Evolutionary conservation across 2,888 invertebrate genomes (phyloP).

Genomic region (Crocallis elinguaria): DNA sequence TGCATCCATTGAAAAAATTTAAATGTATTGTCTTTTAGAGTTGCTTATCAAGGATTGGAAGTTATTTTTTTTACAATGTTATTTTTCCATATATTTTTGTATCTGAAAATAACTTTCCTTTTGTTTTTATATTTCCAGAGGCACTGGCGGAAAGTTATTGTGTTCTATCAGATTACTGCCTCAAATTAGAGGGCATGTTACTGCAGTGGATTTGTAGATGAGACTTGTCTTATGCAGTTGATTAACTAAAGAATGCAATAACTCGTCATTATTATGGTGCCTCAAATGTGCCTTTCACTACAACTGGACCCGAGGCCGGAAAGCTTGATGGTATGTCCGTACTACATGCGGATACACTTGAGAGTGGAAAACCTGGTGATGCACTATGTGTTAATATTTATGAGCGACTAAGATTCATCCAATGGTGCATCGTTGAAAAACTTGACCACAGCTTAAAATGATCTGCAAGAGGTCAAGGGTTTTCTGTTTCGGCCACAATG

Average conservation of each 20-base stretch:
- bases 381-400: constrained; percentile 61
- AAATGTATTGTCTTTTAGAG: constrained; percentile 17
- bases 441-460: constrained; percentile 78
- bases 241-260: constrained; percentile 81
- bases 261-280: constrained; percentile 84
- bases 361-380: constrained; percentile 84
- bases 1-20: not conserved
- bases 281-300: constrained; percentile 84
- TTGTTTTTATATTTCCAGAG: constrained; percentile 91
- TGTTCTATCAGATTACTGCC: constrained; percentile 83
- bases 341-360: constrained; percentile 76
- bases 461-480: constrained; percentile 82
- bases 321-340: constrained; percentile 84
- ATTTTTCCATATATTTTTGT: constrained; percentile 24
- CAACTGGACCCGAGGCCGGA: constrained; percentile 83
- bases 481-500: constrained; percentile 83
- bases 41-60: constrained; percentile 17
- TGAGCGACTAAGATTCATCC: constrained; percentile 45
- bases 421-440: constrained; percentile 83
- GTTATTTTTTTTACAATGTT: constrained; percentile 25
- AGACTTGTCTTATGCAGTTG: constrained; percentile 71
- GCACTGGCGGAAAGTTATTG: constrained; percentile 91
- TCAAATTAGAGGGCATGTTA: constrained; percentile 77
- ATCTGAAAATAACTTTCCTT: constrained; percentile 53
- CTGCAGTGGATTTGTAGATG: constrained; percentile 78